phyloP scores from a whole-genome alignment of 2,797 vertebrate species.

The Natrix natrix region DNA sequence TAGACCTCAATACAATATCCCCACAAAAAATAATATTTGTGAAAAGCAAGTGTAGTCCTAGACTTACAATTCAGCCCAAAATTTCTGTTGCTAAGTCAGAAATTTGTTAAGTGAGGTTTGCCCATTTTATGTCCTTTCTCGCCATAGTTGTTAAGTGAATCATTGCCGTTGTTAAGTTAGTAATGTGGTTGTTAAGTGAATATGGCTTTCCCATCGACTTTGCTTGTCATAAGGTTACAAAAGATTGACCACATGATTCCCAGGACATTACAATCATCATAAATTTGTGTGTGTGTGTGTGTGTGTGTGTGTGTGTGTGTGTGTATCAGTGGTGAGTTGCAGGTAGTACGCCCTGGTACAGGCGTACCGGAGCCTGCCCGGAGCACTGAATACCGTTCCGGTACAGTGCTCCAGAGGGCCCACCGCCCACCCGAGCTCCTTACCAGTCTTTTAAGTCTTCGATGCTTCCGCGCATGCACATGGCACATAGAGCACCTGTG shows the following conservation, averaged over 20 bases:
- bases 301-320: no score
- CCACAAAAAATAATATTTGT: background rate
- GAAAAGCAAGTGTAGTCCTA: background rate
- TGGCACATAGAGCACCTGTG: no score
- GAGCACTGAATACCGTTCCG: no score
- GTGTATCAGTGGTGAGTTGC: no score
- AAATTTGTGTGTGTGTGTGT: background rate
- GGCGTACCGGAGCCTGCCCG: no score
- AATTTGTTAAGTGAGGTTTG: background rate
- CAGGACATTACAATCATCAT: background rate
- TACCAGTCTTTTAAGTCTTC: no score
- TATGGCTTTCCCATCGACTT: background rate
- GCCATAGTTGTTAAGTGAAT: background rate
- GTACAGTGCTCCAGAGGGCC: no score
- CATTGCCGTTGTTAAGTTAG: background rate
- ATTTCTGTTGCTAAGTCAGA: background rate
- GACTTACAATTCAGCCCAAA: background rate
- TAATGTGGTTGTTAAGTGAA: background rate
- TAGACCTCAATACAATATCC: background rate
- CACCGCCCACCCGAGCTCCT: no score
- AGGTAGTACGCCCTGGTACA: no score
- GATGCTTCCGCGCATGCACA: no score
- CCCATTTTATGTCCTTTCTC: background rate
- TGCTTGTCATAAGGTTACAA: background rate
- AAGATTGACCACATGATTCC: background rate